phyloP scores from a whole-genome alignment of 1,140 invertebrate genomes.

The Bombus pascuorum region DNA sequence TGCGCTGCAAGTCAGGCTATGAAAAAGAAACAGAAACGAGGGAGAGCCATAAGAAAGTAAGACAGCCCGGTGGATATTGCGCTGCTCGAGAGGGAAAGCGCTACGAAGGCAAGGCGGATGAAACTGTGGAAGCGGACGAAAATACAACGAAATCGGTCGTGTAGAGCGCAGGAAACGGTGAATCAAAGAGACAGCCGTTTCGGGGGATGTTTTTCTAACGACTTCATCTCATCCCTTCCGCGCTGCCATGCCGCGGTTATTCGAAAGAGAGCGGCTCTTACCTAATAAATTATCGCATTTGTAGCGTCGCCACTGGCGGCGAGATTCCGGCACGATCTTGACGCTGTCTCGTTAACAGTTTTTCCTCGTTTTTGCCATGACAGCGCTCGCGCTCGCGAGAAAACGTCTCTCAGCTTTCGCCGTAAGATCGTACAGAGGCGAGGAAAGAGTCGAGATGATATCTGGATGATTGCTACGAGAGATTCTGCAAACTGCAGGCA shows the following conservation, averaged over 20 bases:
- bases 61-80: slow-evolving; percentile 27
- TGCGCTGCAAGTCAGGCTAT: background rate
- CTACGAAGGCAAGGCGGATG: slow-evolving; percentile 21
- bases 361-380: background rate
- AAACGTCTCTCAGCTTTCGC: too few relatives aligned
- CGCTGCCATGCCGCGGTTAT: background rate
- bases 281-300: slow-evolving; percentile 19
- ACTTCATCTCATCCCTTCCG: slow-evolving; percentile 59
- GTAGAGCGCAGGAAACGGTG: slow-evolving; percentile 73
- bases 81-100: slow-evolving; percentile 40
- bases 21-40: slow-evolving; percentile 34
- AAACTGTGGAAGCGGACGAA: slow-evolving; percentile 68
- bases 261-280: background rate
- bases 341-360: background rate
- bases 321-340: background rate
- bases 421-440: too few relatives aligned
- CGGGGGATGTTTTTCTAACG: slow-evolving; percentile 66
- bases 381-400: too few relatives aligned
- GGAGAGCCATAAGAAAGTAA: slow-evolving; percentile 49
- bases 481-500: too few relatives aligned
- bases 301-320: slow-evolving; percentile 3
- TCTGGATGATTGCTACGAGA: too few relatives aligned
- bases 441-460: too few relatives aligned
- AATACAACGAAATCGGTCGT: slow-evolving; percentile 69
- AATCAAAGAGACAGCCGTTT: slow-evolving; percentile 76